Percentiles rank a stretch among this genome's conserved stretches.
Evolutionary conservation across 2,888 invertebrate species (phyloP).

Genomic region (Platycheirus rosarum): DNA sequence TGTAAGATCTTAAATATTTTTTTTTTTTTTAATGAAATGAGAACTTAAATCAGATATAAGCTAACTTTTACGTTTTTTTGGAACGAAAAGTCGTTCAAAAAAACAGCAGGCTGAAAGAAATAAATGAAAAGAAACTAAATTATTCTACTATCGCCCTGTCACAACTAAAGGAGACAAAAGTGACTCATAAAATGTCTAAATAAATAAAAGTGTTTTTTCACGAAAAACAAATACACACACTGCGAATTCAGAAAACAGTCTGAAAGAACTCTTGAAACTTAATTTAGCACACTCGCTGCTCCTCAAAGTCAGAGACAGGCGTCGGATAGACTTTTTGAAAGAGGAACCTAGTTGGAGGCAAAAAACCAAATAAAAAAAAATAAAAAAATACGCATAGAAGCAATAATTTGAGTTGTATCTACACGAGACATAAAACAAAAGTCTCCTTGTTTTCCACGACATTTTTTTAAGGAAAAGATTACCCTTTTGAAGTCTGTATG

Average conservation of each 20-base stretch:
- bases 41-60: too few species aligned
- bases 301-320: slow-evolving; percentile 71
- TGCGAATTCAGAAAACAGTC: slow-evolving; percentile 23
- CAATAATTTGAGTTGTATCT: slow-evolving; percentile 16
- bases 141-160: slow-evolving; percentile 30
- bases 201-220: slow-evolving; percentile 55
- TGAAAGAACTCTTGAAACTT: slow-evolving; percentile 66
- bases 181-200: slow-evolving; percentile 68
- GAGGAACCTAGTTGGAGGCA: slow-evolving; percentile 13
- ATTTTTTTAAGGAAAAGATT: too few species aligned
- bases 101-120: slow-evolving; percentile 62
- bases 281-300: slow-evolving; percentile 70
- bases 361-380: slow-evolving; percentile 18
- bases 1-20: too few species aligned
- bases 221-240: slow-evolving; percentile 15
- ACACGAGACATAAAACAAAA: too few species aligned
- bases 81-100: slow-evolving; percentile 28
- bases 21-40: too few species aligned
- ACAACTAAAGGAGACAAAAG: slow-evolving; percentile 42
- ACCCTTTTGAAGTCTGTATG: too few species aligned
- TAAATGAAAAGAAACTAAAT: slow-evolving; percentile 49
- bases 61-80: too few species aligned
- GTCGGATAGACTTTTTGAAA: slow-evolving; percentile 65
- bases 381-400: slow-evolving; percentile 14
- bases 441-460: too few species aligned